Percentiles rank a stretch among this genome's conserved stretches.
These are phyloP conservation scores for Trachelus troglodyta DNA, from an alignment of 2,888 invertebrate species.

Conservation along the genomic window DNA sequence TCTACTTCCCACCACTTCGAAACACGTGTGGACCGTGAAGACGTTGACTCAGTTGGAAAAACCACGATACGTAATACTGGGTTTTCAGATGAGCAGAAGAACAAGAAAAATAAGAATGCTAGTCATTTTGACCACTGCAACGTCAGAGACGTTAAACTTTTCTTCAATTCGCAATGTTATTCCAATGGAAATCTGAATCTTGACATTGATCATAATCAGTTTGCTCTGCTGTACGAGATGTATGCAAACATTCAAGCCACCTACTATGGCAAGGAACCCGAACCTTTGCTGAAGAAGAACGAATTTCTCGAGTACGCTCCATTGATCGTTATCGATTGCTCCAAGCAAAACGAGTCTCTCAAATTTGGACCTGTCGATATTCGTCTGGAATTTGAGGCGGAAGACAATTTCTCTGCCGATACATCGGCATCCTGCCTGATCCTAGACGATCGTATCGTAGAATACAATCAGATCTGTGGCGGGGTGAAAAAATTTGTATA, in stretches of 20 bases:
- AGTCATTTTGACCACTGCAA: conserved; percentile 43
- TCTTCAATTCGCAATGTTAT: conserved; percentile 54
- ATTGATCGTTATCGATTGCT: conserved; percentile 13
- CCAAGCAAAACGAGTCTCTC: conserved; percentile 19
- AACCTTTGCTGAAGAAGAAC: conserved; percentile 8
- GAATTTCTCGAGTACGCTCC: conserved; percentile 1
- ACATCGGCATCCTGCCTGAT: conserved; percentile 20
- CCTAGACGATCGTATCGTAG: conserved; percentile 19
- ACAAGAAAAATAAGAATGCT: conserved; percentile 27
- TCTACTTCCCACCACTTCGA: conserved; percentile 40
- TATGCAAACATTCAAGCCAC: conserved; percentile 37
- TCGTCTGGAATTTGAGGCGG: conserved; percentile 19
- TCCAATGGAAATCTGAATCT: conserved; percentile 50
- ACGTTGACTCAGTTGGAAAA: too few relatives aligned
- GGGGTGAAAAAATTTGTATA: not conserved
- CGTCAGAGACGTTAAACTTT: conserved; percentile 53
- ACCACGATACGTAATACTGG: too few relatives aligned
- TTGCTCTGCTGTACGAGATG: conserved; percentile 42
- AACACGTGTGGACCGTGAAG: conserved; percentile 43
- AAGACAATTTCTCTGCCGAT: conserved; percentile 15
- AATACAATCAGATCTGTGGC: not conserved
- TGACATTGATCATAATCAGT: conserved; percentile 30
- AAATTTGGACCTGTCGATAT: conserved; percentile 16
- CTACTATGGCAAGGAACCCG: conserved; percentile 6
- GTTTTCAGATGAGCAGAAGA: not conserved